These are phyloP conservation scores for Anguilla obscura DNA, from an alignment of 2,797 vertebrate species.

Conservation along the genomic window DNA sequence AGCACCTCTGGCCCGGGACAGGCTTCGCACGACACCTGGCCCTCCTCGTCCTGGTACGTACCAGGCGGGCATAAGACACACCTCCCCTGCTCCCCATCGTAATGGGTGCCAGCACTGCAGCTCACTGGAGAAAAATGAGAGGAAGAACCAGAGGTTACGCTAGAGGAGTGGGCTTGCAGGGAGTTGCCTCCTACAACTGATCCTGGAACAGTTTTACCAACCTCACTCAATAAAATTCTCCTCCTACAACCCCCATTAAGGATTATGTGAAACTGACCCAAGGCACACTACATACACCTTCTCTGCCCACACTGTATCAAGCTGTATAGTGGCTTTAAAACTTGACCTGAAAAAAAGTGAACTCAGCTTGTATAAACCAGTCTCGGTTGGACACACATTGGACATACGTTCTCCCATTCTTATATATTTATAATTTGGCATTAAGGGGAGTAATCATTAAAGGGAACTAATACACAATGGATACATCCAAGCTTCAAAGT, in stretches of 20 bases:
- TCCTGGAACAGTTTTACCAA: conserved; percentile 29
- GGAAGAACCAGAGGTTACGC: conserved; percentile 32
- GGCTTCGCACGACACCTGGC: conserved; percentile 80
- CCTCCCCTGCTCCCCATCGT: conserved; percentile 73
- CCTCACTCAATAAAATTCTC: conserved; percentile 48
- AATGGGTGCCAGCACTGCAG: conserved; percentile 76
- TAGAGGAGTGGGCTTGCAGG: conserved; percentile 29
- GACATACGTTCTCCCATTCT: conserved; percentile 45
- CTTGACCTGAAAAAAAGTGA: conserved; percentile 50
- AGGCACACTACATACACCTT: neutral
- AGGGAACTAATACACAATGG: neutral
- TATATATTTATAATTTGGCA: conserved; percentile 39
- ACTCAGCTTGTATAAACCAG: conserved; percentile 45
- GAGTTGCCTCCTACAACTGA: neutral
- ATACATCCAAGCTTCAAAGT: neutral
- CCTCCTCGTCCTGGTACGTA: conserved; percentile 83
- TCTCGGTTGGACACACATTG: conserved; percentile 62
- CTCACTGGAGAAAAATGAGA: conserved; percentile 70
- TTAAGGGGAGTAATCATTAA: conserved; percentile 51
- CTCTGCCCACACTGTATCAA: conserved; percentile 26
- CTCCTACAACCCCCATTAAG: conserved; percentile 14
- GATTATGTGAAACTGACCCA: neutral
- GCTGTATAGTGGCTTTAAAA: conserved; percentile 47
- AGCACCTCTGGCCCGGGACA: conserved; percentile 76
- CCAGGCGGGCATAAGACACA: conserved; percentile 81